Evolutionary conservation across 2,113 vertebrate species (phyloP).

Genomic region (Aegotheles bennettii): DNA sequence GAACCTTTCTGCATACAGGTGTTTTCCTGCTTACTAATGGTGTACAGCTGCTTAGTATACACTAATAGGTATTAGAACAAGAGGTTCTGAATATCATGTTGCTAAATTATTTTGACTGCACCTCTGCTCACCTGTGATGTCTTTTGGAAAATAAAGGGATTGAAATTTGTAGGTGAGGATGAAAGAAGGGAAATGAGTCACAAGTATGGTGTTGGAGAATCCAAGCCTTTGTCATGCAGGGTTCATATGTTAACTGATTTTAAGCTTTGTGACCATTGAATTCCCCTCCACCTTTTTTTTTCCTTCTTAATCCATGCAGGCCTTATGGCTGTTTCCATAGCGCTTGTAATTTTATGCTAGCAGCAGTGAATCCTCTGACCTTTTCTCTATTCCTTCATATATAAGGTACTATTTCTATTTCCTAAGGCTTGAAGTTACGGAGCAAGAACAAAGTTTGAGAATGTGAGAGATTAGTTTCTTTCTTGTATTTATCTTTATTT

Average conservation of each 20-base stretch:
- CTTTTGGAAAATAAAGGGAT: neutral
- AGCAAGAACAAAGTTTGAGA: neutral
- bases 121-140: neutral
- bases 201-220: neutral
- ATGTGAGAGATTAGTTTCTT: neutral
- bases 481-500: neutral
- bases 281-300: neutral
- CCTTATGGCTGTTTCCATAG: neutral
- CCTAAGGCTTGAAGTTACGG: neutral
- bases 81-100: neutral
- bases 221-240: neutral
- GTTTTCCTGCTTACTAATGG: neutral
- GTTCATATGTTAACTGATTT: neutral
- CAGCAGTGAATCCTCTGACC: neutral
- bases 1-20: neutral
- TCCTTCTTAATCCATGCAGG: neutral
- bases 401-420: neutral
- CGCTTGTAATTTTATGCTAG: neutral
- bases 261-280: neutral
- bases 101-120: neutral
- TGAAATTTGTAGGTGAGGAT: neutral
- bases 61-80: neutral
- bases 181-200: neutral
- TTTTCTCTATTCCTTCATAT: neutral
- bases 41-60: neutral